Evolutionary conservation across 2,113 vertebrate genomes (phyloP).

Genomic region (Ctenodactylus gundi): DNA sequence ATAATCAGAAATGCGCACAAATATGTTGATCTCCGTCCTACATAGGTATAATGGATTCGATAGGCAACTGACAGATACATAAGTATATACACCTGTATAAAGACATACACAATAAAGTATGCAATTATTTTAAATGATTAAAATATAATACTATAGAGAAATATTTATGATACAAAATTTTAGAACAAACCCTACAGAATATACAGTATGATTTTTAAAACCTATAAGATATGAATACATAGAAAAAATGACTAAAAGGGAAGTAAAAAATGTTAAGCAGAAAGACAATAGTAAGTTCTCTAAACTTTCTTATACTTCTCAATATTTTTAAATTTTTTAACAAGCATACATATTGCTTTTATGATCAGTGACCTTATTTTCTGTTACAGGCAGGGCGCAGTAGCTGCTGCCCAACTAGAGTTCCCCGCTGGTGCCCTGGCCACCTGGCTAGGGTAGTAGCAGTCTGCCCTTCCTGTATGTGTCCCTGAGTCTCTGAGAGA

Average conservation of each 20-base stretch:
- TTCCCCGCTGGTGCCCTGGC: neutral
- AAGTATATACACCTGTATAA: neutral
- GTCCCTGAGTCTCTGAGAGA: neutral
- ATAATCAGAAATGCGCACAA: neutral
- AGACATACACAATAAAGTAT: neutral
- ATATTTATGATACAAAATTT: neutral
- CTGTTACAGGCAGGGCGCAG: neutral
- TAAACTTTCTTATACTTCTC: neutral
- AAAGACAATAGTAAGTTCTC: neutral
- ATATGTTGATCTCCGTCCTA: neutral
- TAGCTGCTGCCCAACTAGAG: neutral
- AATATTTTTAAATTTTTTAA: neutral
- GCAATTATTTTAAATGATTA: neutral
- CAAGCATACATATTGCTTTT: neutral
- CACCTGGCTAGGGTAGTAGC: neutral
- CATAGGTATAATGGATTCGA: neutral
- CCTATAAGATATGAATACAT: neutral
- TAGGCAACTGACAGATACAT: neutral
- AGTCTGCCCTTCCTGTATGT: neutral
- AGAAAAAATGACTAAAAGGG: neutral
- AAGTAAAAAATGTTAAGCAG: neutral
- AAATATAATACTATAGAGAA: neutral
- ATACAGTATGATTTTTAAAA: neutral
- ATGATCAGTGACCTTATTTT: neutral
- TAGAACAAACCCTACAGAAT: slow-evolving; percentile 1